phyloP scores from a whole-genome alignment of 1,140 invertebrate species.

The Cydia strobilella region DNA sequence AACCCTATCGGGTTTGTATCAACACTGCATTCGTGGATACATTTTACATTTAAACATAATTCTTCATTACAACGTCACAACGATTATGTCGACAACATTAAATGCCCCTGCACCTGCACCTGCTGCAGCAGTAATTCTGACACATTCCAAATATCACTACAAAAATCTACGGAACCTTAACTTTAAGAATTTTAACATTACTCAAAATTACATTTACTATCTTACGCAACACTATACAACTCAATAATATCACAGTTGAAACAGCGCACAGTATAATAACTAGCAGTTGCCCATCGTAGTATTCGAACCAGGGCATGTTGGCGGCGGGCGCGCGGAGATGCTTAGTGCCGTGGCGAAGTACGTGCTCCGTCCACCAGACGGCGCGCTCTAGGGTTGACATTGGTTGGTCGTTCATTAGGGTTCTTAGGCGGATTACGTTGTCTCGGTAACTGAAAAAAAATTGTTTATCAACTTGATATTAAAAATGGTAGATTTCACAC shows the following conservation, averaged over 20 bases:
- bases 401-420: slow-evolving; percentile 73
- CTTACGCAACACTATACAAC: neutral
- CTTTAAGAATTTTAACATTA: neutral
- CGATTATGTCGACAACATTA: too few relatives aligned
- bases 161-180: neutral
- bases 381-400: slow-evolving; percentile 60
- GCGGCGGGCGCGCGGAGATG: slow-evolving; percentile 71
- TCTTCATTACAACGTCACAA: too few relatives aligned
- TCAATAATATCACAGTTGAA: neutral
- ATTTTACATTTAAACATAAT: too few relatives aligned
- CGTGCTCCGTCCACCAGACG: slow-evolving; percentile 68
- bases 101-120: too few relatives aligned
- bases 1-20: too few relatives aligned
- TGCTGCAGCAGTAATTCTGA: too few relatives aligned
- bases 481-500: too few relatives aligned
- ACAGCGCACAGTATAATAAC: slow-evolving; percentile 15
- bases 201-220: neutral
- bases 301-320: slow-evolving; percentile 74
- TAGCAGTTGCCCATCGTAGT: slow-evolving; percentile 76
- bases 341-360: slow-evolving; percentile 60
- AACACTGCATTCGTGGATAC: too few relatives aligned
- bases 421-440: slow-evolving; percentile 51
- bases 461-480: too few relatives aligned
- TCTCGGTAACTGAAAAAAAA: slow-evolving; percentile 49
- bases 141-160: too few relatives aligned